Base-by-base conservation (phyloP, 2,888 invertebrate genomes). In the Neoitamus cyanurus region DNA sequence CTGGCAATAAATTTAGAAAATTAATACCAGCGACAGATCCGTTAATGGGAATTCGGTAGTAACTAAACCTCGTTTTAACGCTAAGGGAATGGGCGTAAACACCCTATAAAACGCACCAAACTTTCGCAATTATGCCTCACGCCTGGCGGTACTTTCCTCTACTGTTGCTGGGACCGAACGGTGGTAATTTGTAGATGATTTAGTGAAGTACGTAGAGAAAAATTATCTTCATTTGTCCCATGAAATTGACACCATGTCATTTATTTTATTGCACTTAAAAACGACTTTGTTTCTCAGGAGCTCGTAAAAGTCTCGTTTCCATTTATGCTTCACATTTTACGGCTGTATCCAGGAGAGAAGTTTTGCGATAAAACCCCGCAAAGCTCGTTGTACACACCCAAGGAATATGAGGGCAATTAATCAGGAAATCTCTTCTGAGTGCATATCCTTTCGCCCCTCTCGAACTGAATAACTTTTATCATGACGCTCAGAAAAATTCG, bases 241-340 rank as follows among this genome's bases (percentile, higher is more conserved):
- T 58, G 58, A 58, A 58, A 58, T 58, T 58, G 58, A 58, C 58
- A 58, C 58, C 58, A 58, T 58, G 58, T 58, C 58, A 58, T 58
- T 58, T 58, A 58, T 58, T 58, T 58, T 58, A 58, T 58, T 58
- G 58, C 58, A 58, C 58, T 58, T 58, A 58, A 58, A 58, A 58
- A 58, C 58, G 25, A 58, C 58, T 58, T 58, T 20, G 58, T 58
- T 58, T 25, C 58, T 58, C 58, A 58, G 5, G 9, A 58, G 58
- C 58, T 58, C 58, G 25, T 58, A 58, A 58, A 58, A 58, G 25
- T 58, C 58, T 58, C 58, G 6, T 58, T 20, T 15, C n/a, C 58
- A 58, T 58, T 58, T 58, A 58, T 20, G 58, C 9, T 58, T 15
- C 20, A 9, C 58, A 58, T 58, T 58, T 58, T 58, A 58, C 58